These are phyloP conservation scores for Pandemis corylana DNA, from an alignment of 2,888 invertebrate species.

Conservation along the genomic window DNA sequence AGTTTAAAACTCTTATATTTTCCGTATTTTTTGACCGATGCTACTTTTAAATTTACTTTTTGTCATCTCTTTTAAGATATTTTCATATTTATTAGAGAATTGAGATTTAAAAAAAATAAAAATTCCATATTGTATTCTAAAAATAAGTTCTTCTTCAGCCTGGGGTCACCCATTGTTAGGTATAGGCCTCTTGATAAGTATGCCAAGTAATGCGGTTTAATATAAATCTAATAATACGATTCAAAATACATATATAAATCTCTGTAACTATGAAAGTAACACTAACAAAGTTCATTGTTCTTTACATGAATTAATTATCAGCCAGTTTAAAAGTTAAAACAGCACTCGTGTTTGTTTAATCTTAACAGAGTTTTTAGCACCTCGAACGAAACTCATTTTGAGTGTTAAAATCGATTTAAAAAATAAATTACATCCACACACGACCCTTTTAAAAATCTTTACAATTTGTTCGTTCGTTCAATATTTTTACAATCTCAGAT, in stretches of 20 bases:
- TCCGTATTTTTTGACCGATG: too few relatives aligned
- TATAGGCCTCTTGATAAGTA: not conserved
- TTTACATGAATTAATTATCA: constrained; percentile 5
- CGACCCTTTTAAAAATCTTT: constrained; percentile 13
- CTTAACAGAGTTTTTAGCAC: constrained; percentile 22
- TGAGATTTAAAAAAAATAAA: too few relatives aligned
- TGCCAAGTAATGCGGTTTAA: too few relatives aligned
- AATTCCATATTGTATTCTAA: too few relatives aligned
- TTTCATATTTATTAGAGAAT: too few relatives aligned
- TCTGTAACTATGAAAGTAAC: not conserved
- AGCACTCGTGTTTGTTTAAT: not conserved
- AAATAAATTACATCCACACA: constrained; percentile 6
- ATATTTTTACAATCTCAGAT: constrained; percentile 9
- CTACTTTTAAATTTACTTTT: too few relatives aligned
- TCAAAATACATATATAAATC: too few relatives aligned
- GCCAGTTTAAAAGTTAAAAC: not conserved
- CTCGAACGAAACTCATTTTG: constrained; percentile 10
- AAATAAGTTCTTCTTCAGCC: too few relatives aligned
- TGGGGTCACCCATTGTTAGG: not conserved
- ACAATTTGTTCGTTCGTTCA: not conserved
- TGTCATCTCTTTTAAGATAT: too few relatives aligned
- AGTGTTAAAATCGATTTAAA: constrained; percentile 20
- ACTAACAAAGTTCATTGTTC: constrained; percentile 8
- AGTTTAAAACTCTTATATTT: too few relatives aligned
- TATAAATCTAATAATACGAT: too few relatives aligned